These are phyloP conservation scores for Rhodophaea formosa DNA, from an alignment of 2,888 invertebrate genomes.

Conservation along the genomic window DNA sequence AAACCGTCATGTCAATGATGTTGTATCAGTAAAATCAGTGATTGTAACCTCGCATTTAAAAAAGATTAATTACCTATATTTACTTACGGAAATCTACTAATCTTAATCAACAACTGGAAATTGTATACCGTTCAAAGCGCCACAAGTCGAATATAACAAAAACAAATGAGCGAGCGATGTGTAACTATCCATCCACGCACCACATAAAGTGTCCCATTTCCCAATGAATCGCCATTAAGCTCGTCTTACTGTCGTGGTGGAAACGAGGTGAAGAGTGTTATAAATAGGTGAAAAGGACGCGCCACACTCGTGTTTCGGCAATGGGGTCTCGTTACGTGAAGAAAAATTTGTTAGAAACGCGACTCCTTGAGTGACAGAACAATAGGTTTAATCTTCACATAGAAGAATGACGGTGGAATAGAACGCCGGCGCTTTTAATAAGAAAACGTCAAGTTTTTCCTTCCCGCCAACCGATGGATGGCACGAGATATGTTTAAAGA, in stretches of 20 bases:
- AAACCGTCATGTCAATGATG: too few species aligned
- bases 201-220: slow-evolving; percentile 3
- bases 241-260: slow-evolving; percentile 56
- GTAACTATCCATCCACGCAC: background rate
- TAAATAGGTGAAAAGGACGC: slow-evolving; percentile 61
- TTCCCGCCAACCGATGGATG: background rate
- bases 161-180: background rate
- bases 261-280: slow-evolving; percentile 57
- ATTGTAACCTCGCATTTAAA: too few species aligned
- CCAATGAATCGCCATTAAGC: slow-evolving; percentile 50
- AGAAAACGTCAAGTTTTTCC: slow-evolving; percentile 35
- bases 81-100: too few species aligned
- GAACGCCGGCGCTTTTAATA: slow-evolving; percentile 38
- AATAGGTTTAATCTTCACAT: slow-evolving; percentile 71
- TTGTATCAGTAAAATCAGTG: too few species aligned
- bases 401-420: slow-evolving; percentile 50
- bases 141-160: background rate
- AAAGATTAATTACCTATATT: too few species aligned
- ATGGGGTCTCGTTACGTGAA: slow-evolving; percentile 56
- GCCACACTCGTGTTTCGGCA: slow-evolving; percentile 51
- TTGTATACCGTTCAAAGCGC: background rate
- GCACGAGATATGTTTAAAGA: background rate
- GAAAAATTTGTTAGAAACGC: slow-evolving; percentile 67
- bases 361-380: slow-evolving; percentile 69
- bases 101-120: too few species aligned